A percentile compares a stretch with the other conserved stretches of the same genome.
These are phyloP conservation scores for Drosophila sp. DNA, from an alignment of 1,140 invertebrate genomes.

Conservation along the genomic window DNA sequence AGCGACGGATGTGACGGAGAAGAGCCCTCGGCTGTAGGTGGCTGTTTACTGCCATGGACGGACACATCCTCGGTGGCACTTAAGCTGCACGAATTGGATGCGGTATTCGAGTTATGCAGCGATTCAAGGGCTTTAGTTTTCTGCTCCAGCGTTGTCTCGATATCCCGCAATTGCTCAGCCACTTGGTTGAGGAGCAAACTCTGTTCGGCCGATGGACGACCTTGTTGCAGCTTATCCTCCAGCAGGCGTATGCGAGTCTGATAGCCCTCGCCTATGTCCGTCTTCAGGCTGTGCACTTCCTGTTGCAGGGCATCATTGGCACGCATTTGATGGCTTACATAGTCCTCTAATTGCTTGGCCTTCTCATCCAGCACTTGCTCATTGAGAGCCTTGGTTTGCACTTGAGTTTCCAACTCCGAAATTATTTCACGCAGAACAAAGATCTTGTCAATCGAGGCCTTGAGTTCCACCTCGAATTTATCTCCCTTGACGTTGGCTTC, in stretches of 20 bases:
- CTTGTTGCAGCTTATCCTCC: slow-evolving; percentile 85
- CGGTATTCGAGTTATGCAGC: slow-evolving; percentile 86
- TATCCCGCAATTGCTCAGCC: slow-evolving; percentile 84
- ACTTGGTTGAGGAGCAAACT: slow-evolving; percentile 66
- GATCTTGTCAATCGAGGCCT: slow-evolving; percentile 89
- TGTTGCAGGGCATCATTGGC: slow-evolving; percentile 85
- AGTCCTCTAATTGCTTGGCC: slow-evolving; percentile 80
- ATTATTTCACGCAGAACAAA: slow-evolving; percentile 90
- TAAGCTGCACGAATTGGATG: slow-evolving; percentile 84
- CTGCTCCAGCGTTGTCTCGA: slow-evolving; percentile 86
- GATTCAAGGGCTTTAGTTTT: slow-evolving; percentile 88
- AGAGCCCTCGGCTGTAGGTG: slow-evolving; percentile 46
- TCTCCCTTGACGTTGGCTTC: slow-evolving; percentile 86
- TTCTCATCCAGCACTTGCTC: slow-evolving; percentile 77
- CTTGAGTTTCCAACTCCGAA: slow-evolving; percentile 88
- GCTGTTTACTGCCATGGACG: slow-evolving; percentile 82
- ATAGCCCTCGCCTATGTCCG: slow-evolving; percentile 84
- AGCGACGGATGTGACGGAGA: slow-evolving; percentile 75
- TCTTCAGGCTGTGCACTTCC: slow-evolving; percentile 84
- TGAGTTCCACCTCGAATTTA: slow-evolving; percentile 87
- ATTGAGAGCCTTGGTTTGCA: slow-evolving; percentile 86
- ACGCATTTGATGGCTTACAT: slow-evolving; percentile 85
- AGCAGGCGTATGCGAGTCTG: slow-evolving; percentile 84
- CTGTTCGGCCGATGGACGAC: slow-evolving; percentile 85
- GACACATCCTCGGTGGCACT: slow-evolving; percentile 92